phyloP scores from a whole-genome alignment of 2,888 invertebrate species.

The Priapulus caudatus region DNA sequence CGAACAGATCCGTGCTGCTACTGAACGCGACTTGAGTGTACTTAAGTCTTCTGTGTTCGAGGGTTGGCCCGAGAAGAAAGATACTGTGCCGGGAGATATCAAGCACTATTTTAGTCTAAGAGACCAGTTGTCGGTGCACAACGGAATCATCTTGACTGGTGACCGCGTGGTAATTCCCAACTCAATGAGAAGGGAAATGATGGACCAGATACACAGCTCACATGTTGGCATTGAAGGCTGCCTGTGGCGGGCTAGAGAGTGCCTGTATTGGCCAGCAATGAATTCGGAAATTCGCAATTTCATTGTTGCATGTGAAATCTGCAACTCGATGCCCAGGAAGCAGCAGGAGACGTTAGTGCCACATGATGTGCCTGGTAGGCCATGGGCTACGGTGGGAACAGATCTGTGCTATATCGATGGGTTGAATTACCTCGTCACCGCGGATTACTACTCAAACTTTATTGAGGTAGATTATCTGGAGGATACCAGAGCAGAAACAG shows the following conservation, averaged over 20 bases:
- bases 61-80: conserved; percentile 1
- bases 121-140: background rate
- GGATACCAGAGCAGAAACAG: background rate
- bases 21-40: background rate
- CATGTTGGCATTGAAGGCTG: conserved; percentile 1
- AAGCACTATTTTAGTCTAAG: background rate
- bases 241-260: background rate
- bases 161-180: background rate
- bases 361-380: background rate
- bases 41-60: background rate
- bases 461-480: conserved; percentile 1
- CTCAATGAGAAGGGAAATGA: background rate
- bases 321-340: no score
- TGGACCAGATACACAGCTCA: background rate
- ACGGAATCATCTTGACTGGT: background rate
- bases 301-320: no score
- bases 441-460: background rate
- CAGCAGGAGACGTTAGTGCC: background rate
- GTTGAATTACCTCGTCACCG: background rate
- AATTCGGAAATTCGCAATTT: background rate
- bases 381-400: background rate
- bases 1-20: background rate
- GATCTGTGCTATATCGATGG: conserved; percentile 3
- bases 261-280: background rate
- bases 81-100: background rate